Evolutionary conservation across 2,113 vertebrate genomes (phyloP).

Genomic region (Cephalopholis sonnerati): DNA sequence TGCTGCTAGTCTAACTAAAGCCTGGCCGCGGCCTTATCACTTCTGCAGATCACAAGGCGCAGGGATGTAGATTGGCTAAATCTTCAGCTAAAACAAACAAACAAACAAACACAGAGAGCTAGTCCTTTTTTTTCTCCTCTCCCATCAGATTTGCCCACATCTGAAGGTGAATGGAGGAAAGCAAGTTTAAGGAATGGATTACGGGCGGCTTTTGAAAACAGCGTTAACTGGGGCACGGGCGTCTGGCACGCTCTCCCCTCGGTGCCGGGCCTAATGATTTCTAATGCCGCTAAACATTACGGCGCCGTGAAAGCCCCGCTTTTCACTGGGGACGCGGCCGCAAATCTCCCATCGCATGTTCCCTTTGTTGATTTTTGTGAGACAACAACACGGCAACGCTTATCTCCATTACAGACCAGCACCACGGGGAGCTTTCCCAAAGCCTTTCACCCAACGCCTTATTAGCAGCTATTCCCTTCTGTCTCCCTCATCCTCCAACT

Average conservation of each 20-base stretch:
- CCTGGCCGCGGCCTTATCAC: slow-evolving; percentile 67
- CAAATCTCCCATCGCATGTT: slow-evolving; percentile 85
- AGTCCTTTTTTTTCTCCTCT: slow-evolving; percentile 29
- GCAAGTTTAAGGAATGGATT: slow-evolving; percentile 73
- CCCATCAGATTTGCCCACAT: slow-evolving; percentile 66
- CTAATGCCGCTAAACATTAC: slow-evolving; percentile 83
- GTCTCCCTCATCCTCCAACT: slow-evolving; percentile 68
- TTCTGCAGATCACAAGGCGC: slow-evolving; percentile 61
- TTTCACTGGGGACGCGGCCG: slow-evolving; percentile 71
- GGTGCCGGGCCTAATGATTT: slow-evolving; percentile 80
- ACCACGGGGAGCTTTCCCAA: slow-evolving; percentile 81
- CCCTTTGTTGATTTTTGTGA: slow-evolving; percentile 84
- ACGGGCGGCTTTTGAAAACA: slow-evolving; percentile 65
- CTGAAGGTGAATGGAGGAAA: slow-evolving; percentile 67
- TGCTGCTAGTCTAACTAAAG: slow-evolving; percentile 69
- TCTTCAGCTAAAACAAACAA: slow-evolving; percentile 65
- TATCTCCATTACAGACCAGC: slow-evolving; percentile 83
- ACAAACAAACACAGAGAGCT: slow-evolving; percentile 45
- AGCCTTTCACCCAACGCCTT: slow-evolving; percentile 80
- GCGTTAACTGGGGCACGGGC: slow-evolving; percentile 69
- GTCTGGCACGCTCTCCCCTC: slow-evolving; percentile 66
- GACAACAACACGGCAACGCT: slow-evolving; percentile 81
- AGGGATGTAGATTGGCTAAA: slow-evolving; percentile 68
- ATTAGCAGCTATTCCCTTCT: slow-evolving; percentile 80
- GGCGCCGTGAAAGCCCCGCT: slow-evolving; percentile 69